Percentiles rank a stretch among this genome's conserved stretches.
Conservation (phyloP, 2,113 vertebrate species). For the Hymenochirus boettgeri region DNA sequence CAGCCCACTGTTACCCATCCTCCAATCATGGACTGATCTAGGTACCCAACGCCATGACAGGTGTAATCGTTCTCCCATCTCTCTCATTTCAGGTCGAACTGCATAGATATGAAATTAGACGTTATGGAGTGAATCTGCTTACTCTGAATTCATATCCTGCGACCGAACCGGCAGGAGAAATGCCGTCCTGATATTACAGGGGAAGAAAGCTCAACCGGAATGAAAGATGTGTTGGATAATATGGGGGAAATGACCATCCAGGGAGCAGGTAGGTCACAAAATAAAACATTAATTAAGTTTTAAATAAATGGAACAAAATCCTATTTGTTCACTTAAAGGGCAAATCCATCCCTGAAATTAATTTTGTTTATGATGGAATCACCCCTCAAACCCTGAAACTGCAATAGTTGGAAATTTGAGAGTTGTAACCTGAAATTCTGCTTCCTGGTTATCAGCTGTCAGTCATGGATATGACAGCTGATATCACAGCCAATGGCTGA, state of each 20-base stretch:
- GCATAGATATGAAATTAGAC: conserved; percentile 71
- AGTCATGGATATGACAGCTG: too few species aligned
- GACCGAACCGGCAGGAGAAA: conserved; percentile 92
- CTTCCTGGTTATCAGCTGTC: too few species aligned
- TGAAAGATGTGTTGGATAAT: conserved; percentile 79
- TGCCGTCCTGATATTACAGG: conserved; percentile 83
- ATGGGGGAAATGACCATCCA: conserved; percentile 61
- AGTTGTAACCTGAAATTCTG: too few species aligned
- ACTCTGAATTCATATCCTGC: conserved; percentile 91
- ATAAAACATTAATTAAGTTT: neutral
- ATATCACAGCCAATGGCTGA: too few species aligned
- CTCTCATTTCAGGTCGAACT: conserved; percentile 58
- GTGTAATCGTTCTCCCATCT: neutral
- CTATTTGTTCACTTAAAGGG: too few species aligned
- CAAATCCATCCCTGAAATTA: too few species aligned
- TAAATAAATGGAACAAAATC: too few species aligned
- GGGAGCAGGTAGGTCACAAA: conserved; percentile 58
- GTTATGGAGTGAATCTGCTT: conserved; percentile 94
- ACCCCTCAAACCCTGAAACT: too few species aligned
- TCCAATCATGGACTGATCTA: too few species aligned
- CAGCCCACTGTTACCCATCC: neutral
- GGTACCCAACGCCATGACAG: conserved; percentile 7
- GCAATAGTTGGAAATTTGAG: too few species aligned
- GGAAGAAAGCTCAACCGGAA: conserved; percentile 64
- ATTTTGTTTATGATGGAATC: too few species aligned